Base-by-base conservation (phyloP, 2,113 vertebrate species). In the Phyllostomus discolor region DNA sequence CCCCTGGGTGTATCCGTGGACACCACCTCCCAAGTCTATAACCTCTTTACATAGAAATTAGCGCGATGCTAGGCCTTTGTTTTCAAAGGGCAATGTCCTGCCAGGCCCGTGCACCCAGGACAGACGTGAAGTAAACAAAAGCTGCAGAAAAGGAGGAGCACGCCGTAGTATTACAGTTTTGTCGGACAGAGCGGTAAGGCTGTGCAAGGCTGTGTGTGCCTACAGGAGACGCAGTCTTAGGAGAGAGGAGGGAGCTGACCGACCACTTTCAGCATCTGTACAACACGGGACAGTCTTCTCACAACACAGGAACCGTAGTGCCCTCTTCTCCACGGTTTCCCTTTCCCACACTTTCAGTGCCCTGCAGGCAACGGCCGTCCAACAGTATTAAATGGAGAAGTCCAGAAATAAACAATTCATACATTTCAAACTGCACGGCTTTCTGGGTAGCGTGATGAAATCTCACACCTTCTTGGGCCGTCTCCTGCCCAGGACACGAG, bases 21-120 rank as follows among this genome's bases (percentile, higher is more conserved):
- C 0, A 67, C 16, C 28, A 87, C 2, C 4, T 22, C 35, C 3
- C n/a, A 15, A 67, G 72, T 16, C 1, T 1, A 3, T 2, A 46
- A 4, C 22, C 22, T 50, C 4, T 75, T 4, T 12, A 16, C 12
- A 5, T 1, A 83, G 17, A 41, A 41, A 38, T 43, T 35, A 88
- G 8, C 46, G 57, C 70, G 50, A 79, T 22, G 33, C 5, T 16
- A 1, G 31, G 35, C 1, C 28, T 33, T 81, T 28, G 7, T 57
- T 84, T 92, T 48, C 41, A 28, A 67, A 83, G 16, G 31, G 64
- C 33, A 69, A 7, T 35, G 50, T 10, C 3, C 2, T 57, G 24
- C 17, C 17, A 91, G 16, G 7, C 35, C 2, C 11, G 20, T 7
- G 22, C 11, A 54, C 5, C 11, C 31, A 82, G 73, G 54, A 2